Percentiles rank a stretch among this genome's conserved stretches.
Conservation (phyloP, 2,113 vertebrate species). For the Nannospalax galili region DNA sequence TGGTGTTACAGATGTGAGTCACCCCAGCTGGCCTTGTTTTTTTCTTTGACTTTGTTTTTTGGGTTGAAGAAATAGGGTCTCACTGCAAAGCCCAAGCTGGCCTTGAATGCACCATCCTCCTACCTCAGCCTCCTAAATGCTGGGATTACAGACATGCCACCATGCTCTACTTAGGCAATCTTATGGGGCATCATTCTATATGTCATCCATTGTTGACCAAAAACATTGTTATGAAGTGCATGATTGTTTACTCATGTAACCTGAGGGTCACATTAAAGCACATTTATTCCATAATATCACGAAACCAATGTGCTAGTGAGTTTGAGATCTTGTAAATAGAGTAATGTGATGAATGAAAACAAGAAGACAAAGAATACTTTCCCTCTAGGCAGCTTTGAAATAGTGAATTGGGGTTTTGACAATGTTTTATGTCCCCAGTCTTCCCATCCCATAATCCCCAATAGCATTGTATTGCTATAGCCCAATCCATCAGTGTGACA, state of each 20-base stretch:
- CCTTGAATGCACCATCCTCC: not conserved
- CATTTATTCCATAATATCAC: not conserved
- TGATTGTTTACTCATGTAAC: rapidly evolving
- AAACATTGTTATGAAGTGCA: not conserved
- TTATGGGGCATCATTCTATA: too few species aligned
- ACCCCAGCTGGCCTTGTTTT: not conserved
- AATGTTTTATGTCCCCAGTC: too few species aligned
- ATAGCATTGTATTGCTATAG: rapidly evolving
- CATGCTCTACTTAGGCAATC: not conserved
- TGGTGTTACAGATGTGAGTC: not conserved
- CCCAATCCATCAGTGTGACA: rapidly evolving
- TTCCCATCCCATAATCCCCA: too few species aligned
- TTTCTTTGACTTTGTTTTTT: not conserved
- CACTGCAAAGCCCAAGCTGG: not conserved
- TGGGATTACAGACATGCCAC: not conserved
- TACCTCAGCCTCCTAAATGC: not conserved
- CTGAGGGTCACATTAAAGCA: not conserved
- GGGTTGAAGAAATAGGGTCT: not conserved
- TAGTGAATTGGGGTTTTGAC: not conserved
- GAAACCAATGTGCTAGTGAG: not conserved
- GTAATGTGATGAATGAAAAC: not conserved
- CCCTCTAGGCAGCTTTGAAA: not conserved
- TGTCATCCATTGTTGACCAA: not conserved
- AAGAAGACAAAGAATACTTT: not conserved
- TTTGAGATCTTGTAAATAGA: not conserved